Base-by-base conservation (phyloP, 2,113 vertebrate species). In the Heteronetta atricapilla region DNA sequence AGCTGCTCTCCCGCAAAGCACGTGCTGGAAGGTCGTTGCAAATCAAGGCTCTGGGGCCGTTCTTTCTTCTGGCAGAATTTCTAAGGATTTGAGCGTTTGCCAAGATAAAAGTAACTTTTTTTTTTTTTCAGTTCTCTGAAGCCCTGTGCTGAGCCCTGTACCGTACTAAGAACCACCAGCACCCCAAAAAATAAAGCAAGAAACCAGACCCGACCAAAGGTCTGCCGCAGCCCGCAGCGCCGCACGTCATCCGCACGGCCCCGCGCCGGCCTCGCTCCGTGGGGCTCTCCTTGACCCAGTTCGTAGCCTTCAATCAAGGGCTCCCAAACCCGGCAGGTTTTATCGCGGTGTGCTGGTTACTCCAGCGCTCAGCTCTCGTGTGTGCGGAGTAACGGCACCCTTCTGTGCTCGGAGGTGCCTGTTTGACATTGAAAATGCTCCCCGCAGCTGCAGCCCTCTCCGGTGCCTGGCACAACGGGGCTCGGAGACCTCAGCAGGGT, bases 1-100 rank as follows among this genome's bases (percentile, higher is more conserved):
- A 91, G 18, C 59, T 21, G 90, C 86, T 90, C 88, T 91, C 10
- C 63, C 63, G 90, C 79, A 95, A 36, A 92, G 82, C 55, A n/a
- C 28, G 7, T 70, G 85, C 68, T 86, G 90, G 62, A 25, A 86
- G 79, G 52, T 86, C 70, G 52, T 4, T 69, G 55, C 80, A 86
- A 80, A 93, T 80, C 76, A 44, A 44, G 44, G 38, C 53, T 93
- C 67, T n/a, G 83, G 38, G 53, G 22, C 58, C 53, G 0, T 58
- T 33, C 63, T 80, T 44, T 25, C 60, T 55, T 9, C 76, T 22
- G 23, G 60, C 36, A 86, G 40, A 3, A 70, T 58, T 89, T 53
- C 85, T 64, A 48, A 42, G 53, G 88, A 23, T 89, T 94, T 90
- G 40, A 88, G 34, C 13, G 26, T 62, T 89, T 79, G 58, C 93